Conservation (phyloP, 2,888 invertebrate genomes). For the Epistrophe grossulariae region DNA sequence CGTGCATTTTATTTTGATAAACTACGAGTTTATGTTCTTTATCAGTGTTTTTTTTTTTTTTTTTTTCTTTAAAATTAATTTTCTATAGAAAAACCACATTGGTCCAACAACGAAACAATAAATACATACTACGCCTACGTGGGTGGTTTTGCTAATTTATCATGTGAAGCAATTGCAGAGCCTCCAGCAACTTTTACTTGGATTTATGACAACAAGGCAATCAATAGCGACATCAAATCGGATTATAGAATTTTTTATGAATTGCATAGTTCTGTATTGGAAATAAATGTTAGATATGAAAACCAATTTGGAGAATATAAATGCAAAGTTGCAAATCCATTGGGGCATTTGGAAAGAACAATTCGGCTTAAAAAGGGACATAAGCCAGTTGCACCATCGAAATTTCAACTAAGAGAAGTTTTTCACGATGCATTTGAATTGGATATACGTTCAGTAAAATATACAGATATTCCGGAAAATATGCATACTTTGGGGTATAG, state of each 20-base stretch:
- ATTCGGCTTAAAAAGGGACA: constrained; percentile 85
- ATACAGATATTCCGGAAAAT: constrained; percentile 80
- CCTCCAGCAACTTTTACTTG: constrained; percentile 86
- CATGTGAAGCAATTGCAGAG: constrained; percentile 86
- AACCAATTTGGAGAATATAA: constrained; percentile 85
- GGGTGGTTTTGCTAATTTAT: constrained; percentile 86
- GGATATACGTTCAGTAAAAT: constrained; percentile 82
- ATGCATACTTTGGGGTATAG: constrained; percentile 83
- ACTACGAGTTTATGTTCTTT: too few species aligned
- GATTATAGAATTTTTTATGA: constrained; percentile 82
- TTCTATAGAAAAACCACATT: constrained; percentile 82
- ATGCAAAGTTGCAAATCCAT: constrained; percentile 85
- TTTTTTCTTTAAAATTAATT: neutral
- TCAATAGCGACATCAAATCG: constrained; percentile 78
- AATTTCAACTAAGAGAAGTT: constrained; percentile 81
- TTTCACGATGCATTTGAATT: constrained; percentile 83
- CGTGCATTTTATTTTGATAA: too few species aligned
- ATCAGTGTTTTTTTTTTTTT: too few species aligned
- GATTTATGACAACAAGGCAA: constrained; percentile 82
- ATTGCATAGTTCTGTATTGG: constrained; percentile 82
- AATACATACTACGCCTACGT: constrained; percentile 82
- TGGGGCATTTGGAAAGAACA: constrained; percentile 85
- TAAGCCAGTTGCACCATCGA: constrained; percentile 85
- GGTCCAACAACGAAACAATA: constrained; percentile 80
- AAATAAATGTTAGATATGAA: constrained; percentile 80